Conservation (phyloP, 2,797 vertebrate genomes). For the Sebastes matsubarae region DNA sequence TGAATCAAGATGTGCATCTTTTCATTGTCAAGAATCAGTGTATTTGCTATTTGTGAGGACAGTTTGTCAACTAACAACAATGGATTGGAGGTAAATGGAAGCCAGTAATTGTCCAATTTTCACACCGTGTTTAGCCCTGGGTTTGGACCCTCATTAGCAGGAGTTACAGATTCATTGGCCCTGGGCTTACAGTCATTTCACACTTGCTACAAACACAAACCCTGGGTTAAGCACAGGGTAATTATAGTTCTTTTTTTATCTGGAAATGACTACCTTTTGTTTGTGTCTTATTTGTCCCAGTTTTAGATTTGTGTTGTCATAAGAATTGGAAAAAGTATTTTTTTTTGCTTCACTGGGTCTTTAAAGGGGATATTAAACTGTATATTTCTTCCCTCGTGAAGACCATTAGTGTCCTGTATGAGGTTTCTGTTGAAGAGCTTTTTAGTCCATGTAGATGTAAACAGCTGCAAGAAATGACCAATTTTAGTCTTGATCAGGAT, state of each 20-base stretch:
- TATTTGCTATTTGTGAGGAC: not conserved
- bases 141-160: slow-evolving; percentile 38
- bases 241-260: not conserved
- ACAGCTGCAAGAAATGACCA: not conserved
- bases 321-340: not conserved
- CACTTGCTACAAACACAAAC: slow-evolving; percentile 13
- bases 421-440: not conserved
- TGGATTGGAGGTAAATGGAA: slow-evolving; percentile 20
- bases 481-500: not conserved
- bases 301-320: not conserved
- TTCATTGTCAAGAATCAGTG: not conserved
- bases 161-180: slow-evolving; percentile 21
- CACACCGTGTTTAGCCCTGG: slow-evolving; percentile 12
- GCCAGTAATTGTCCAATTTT: slow-evolving; percentile 34
- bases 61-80: slow-evolving; percentile 19
- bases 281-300: not conserved
- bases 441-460: not conserved
- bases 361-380: not conserved
- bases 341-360: not conserved
- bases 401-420: not conserved
- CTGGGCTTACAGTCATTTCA: slow-evolving; percentile 26
- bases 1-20: not conserved
- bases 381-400: not conserved
- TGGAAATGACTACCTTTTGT: not conserved
- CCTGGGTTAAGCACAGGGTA: slow-evolving; percentile 10